Base-by-base conservation (phyloP, 2,888 invertebrate species). In the Hirtodrosophila trivittata region DNA sequence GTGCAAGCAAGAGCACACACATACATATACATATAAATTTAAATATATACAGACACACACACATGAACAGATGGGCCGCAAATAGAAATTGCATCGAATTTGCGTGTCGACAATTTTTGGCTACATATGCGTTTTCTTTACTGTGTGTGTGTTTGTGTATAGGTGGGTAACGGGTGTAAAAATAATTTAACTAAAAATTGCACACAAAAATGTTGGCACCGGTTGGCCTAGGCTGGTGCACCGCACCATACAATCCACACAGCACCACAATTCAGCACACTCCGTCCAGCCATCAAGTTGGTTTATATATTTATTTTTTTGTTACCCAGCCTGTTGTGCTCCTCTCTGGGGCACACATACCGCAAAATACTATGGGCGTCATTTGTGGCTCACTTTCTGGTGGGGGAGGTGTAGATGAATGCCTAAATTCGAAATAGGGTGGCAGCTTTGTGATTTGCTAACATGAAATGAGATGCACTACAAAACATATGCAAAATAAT, bases 161-260 rank as follows among this genome's bases (percentile, higher is more conserved):
- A 14, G 41, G 16, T 49, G 30, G 32, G 41, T 32, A 38, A 9
- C 16, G 74, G 56, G 76, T 78, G 86, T 80, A 86, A 75, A 85
- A 82, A 82, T 82, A 86, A 82, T 86, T 83, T 70, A 76, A 86
- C 81, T 76, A 75, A 86, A 83, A 83, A 83, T 76, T 82, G 72
- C 84, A 86, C 81, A 83, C 81, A 86, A 83, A 83, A 76, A 80
- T 82, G 69, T 75, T 75, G 70, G 67, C 74, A 72, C 67, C 83
- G 64, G 70, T 75, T 57, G 50, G 52, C 52, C 68, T 47, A 37
- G 68, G 7, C 52, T 52, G 37, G 38, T 57, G 54, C 46, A 45
- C 43, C 51, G 35, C 57, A 60, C 50, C 46, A 35, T 52, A 63
- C 58, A 60, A 55, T 47, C 43, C 64, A n/a, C 45, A 60, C 41